Evolutionary conservation across 2,113 vertebrate species (phyloP), one percentile per base, ranked within the genome.

Genomic region (Ptilonorhynchus violaceus): DNA sequence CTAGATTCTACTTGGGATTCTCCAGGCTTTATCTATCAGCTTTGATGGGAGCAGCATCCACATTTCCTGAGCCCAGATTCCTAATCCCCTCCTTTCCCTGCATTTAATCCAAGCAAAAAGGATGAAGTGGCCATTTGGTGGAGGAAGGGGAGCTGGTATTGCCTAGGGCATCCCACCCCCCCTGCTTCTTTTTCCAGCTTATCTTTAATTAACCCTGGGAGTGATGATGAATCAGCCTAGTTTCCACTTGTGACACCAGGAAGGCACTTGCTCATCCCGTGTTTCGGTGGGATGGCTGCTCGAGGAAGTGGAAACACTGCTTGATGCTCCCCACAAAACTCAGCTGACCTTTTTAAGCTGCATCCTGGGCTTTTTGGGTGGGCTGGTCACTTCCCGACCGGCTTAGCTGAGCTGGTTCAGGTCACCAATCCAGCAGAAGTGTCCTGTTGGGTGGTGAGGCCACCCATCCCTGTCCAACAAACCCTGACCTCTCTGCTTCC

Each of bases 111-210:
- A 15, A 59, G 35, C 23, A 46, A 53, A 68, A 46, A 35, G 4
- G 33, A 21, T 19, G 11, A 62, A 44, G 14, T 28, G 4, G 5
- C 4, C 41, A 2, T 37, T 28, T 1, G 13, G 31, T 50, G 49
- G 33, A 63, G 59, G 47, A 76, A 39, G 37, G 1, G 4, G 28
- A 49, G 37, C 3, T 14, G 41, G 7, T 25, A 17, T 41, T 24
- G 15, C 62, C 63, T 3, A 2, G 39, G 56, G 6, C 46, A 49
- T 23, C 12, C 20, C 0, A 1, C 8, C 3, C 42, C 37, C 18
- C 22, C 10, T 24, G n/a, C 24, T 58, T 41, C 31, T 53, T 9
- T 35, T 73, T 62, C 6, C 75, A 23, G 3, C 47, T 91, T 3
- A 3, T 30, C n/a, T 82, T 46, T 82, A 49, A 59, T 83, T 53